A percentile compares a stretch with the other conserved stretches of the same genome.
Evolutionary conservation across 1,140 invertebrate genomes (phyloP).

Genomic region (Drosophila fuyamai): DNA sequence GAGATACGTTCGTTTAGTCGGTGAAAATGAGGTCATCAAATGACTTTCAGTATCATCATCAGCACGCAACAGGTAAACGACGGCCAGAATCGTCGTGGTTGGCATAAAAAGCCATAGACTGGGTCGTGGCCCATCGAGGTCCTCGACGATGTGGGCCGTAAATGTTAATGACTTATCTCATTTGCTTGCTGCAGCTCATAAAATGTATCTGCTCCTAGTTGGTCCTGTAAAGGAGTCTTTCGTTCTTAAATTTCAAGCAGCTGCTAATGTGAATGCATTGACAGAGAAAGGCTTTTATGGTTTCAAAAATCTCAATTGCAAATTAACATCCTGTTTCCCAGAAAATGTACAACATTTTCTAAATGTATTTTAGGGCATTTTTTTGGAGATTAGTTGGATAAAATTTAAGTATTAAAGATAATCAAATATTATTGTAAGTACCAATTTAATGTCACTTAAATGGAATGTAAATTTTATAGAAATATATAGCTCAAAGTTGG

Average conservation of each 20-base stretch:
- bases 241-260: slow-evolving; percentile 26
- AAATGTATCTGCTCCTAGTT: slow-evolving; percentile 40
- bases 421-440: too few relatives aligned
- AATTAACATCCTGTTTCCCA: not conserved
- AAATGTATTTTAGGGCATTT: too few relatives aligned
- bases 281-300: not conserved
- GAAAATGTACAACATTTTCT: not conserved
- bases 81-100: not conserved
- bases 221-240: not conserved
- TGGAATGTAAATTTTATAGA: too few relatives aligned
- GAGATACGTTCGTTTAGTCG: slow-evolving; percentile 14
- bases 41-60: slow-evolving; percentile 33
- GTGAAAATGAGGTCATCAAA: slow-evolving; percentile 49
- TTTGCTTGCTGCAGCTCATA: slow-evolving; percentile 48
- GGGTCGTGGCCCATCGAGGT: slow-evolving; percentile 17
- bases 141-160: slow-evolving; percentile 60
- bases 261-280: slow-evolving; percentile 1
- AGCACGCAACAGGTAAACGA: slow-evolving; percentile 59
- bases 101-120: slow-evolving; percentile 3
- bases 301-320: not conserved
- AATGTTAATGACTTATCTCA: slow-evolving; percentile 66
- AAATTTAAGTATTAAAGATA: too few relatives aligned
- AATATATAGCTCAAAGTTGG: too few relatives aligned
- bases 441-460: too few relatives aligned
- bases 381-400: too few relatives aligned